Conservation (phyloP, 2,113 vertebrate species). For the Daphoenositta chrysoptera region DNA sequence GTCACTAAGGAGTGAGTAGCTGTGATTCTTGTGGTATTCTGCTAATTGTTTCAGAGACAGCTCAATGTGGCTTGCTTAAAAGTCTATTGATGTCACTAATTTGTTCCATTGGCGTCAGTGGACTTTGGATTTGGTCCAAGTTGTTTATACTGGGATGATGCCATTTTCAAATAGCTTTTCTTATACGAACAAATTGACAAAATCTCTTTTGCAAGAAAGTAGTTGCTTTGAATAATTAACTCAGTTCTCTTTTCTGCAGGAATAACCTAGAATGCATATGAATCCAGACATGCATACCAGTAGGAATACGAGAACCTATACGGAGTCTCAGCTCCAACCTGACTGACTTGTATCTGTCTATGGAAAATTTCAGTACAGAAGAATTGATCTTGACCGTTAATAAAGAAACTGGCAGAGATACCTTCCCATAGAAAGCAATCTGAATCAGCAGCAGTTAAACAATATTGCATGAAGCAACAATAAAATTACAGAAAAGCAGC, state of each 20-base stretch:
- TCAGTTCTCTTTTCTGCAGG: constrained; percentile 75
- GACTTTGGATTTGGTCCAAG: neutral
- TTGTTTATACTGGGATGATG: neutral
- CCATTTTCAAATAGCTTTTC: neutral
- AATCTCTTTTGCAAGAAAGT: neutral
- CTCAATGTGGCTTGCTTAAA: neutral
- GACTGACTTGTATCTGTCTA: constrained; percentile 74
- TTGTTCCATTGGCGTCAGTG: neutral
- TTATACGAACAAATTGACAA: neutral
- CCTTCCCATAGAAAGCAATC: constrained; percentile 80
- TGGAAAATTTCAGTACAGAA: constrained; percentile 73
- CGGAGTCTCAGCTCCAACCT: constrained; percentile 75
- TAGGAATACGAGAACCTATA: constrained; percentile 75
- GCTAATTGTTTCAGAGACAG: neutral
- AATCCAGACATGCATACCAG: constrained; percentile 71
- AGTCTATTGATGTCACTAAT: neutral
- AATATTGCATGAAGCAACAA: constrained; percentile 87
- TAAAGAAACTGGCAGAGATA: constrained; percentile 80
- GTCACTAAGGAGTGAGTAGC: constrained; percentile 14
- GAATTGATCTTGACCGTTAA: constrained; percentile 70
- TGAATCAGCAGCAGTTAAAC: constrained; percentile 79
- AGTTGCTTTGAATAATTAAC: constrained; percentile 9
- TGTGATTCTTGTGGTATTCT: neutral
- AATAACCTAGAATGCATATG: constrained; percentile 73
- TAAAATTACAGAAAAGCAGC: constrained; percentile 79